Percentiles rank a stretch among this genome's conserved stretches.
phyloP scores from a whole-genome alignment of 2,113 vertebrate species.

The Ophiodon elongatus region DNA sequence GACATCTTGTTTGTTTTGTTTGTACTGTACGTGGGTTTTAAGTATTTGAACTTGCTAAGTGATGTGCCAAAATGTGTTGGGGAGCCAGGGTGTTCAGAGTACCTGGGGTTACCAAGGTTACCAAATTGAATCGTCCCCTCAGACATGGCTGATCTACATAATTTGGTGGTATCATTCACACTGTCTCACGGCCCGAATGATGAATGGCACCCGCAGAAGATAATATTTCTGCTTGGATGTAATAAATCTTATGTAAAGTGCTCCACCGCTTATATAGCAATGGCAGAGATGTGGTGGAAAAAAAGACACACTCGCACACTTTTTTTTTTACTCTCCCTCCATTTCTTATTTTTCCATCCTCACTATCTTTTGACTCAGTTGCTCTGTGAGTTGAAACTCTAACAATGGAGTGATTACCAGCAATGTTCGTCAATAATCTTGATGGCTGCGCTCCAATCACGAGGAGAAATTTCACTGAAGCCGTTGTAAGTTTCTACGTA shows the following conservation, averaged over 20 bases:
- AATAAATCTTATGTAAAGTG: conserved; percentile 94
- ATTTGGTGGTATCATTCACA: conserved; percentile 95
- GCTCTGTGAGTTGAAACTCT: not conserved
- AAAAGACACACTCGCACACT: conserved; percentile 6
- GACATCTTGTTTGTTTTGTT: not conserved
- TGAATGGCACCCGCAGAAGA: conserved; percentile 94
- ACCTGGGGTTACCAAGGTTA: conserved; percentile 99
- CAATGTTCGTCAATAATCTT: not conserved
- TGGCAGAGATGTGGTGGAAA: conserved; percentile 55
- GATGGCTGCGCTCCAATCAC: not conserved
- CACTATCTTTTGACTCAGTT: conserved; percentile 4
- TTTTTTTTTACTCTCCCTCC: conserved; percentile 34
- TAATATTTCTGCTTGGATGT: conserved; percentile 97
- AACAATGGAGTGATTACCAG: not conserved
- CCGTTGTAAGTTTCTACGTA: conserved; percentile 19
- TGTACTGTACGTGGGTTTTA: not conserved
- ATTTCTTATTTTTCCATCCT: conserved; percentile 41
- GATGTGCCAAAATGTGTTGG: conserved; percentile 65
- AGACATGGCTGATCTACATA: conserved; percentile 97
- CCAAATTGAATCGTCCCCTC: conserved; percentile 94
- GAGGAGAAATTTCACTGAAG: conserved; percentile 12
- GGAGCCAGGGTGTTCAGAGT: conserved; percentile 65
- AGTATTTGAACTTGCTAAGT: conserved; percentile 67
- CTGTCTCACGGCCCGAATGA: conserved; percentile 92
- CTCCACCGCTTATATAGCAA: conserved; percentile 80